A percentile compares a stretch with the other conserved stretches of the same genome.
These are phyloP conservation scores for Rhopalosiphum maidis DNA, from an alignment of 1,140 invertebrate species.

Conservation along the genomic window DNA sequence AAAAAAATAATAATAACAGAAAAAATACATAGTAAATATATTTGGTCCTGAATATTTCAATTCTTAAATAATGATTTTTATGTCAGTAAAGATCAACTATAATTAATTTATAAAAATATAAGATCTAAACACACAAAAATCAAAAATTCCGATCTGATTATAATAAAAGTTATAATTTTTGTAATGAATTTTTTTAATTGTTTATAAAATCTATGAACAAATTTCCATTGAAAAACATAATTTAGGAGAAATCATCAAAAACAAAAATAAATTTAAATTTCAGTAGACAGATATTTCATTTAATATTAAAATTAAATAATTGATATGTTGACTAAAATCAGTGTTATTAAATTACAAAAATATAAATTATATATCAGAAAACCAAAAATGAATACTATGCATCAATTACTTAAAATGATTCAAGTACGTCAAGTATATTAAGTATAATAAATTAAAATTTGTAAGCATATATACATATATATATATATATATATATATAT, in stretches of 20 bases:
- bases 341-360: neutral
- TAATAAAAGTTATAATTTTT: neutral
- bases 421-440: neutral
- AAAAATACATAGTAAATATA: neutral
- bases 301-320: neutral
- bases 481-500: neutral
- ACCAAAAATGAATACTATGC: constrained; percentile 21
- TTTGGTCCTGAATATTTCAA: neutral
- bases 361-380: neutral
- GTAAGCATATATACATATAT: neutral
- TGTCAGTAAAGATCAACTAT: neutral
- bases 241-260: neutral
- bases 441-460: neutral
- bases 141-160: constrained; percentile 21
- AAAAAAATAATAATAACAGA: neutral
- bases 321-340: neutral
- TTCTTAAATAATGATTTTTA: neutral
- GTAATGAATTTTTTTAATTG: neutral
- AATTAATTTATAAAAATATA: neutral
- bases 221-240: neutral
- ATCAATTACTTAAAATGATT: neutral
- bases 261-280: neutral
- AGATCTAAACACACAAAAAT: neutral
- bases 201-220: neutral
- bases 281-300: neutral